These are phyloP conservation scores for Labia minor DNA, from an alignment of 2,888 invertebrate genomes.

Conservation along the genomic window DNA sequence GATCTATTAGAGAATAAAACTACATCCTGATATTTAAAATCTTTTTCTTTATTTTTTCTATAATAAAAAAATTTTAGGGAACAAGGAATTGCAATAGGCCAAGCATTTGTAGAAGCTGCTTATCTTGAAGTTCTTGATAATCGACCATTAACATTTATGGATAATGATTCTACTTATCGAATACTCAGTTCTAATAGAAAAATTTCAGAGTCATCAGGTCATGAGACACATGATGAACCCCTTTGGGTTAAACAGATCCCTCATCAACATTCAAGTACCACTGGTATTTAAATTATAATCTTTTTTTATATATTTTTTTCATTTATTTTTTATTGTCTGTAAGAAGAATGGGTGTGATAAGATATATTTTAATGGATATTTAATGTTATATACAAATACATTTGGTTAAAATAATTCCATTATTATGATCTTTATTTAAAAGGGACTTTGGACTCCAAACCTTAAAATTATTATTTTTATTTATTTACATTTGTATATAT, in stretches of 20 bases:
- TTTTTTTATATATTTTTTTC: no score
- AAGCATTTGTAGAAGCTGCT: slow-evolving; percentile 63
- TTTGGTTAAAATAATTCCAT: no score
- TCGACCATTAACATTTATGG: slow-evolving; percentile 44
- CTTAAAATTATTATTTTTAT: no score
- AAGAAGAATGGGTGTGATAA: slow-evolving; percentile 35
- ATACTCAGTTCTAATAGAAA: slow-evolving; percentile 30
- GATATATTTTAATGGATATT: no score
- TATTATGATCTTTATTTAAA: neutral
- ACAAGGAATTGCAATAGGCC: slow-evolving; percentile 68
- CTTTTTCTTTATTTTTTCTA: no score
- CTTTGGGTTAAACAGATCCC: slow-evolving; percentile 52
- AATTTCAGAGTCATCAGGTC: slow-evolving; percentile 33
- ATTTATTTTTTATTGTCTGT: slow-evolving; percentile 34
- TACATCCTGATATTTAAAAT: neutral
- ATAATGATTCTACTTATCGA: slow-evolving; percentile 51
- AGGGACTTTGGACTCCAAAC: no score
- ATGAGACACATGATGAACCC: slow-evolving; percentile 47
- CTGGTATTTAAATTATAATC: slow-evolving; percentile 35
- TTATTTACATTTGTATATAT: no score
- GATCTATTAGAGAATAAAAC: no score
- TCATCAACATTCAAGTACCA: slow-evolving; percentile 36
- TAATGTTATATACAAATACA: no score
- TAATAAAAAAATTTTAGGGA: no score
- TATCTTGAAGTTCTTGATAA: slow-evolving; percentile 46